phyloP scores from a whole-genome alignment of 1,140 invertebrate genomes.

The Cheumatopsyche charites region DNA sequence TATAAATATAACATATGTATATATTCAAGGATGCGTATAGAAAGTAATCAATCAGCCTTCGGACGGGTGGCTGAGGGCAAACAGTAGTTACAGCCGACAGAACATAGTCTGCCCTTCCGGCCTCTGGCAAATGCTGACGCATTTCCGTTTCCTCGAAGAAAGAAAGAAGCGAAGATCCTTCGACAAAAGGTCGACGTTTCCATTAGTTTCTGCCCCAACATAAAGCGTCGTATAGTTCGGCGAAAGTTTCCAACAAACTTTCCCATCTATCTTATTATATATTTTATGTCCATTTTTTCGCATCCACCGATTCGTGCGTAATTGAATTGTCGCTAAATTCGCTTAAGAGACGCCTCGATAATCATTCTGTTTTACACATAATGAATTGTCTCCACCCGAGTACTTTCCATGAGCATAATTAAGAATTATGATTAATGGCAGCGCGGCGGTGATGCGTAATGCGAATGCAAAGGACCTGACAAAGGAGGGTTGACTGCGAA shows the following conservation, averaged over 20 bases:
- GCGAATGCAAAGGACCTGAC: background rate
- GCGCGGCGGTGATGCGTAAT: constrained; percentile 5
- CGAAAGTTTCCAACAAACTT: background rate
- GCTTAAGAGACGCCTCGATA: background rate
- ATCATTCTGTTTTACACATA: constrained; percentile 9
- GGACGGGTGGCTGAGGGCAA: constrained; percentile 18
- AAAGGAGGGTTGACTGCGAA: background rate
- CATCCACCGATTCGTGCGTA: background rate
- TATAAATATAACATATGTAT: no score
- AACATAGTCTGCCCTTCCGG: constrained; percentile 32
- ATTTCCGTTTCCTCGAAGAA: constrained; percentile 27
- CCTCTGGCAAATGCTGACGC: constrained; percentile 32
- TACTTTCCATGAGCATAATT: constrained; percentile 31
- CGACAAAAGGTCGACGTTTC: constrained; percentile 16
- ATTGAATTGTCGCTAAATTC: background rate
- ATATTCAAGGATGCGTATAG: no score
- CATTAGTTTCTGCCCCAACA: background rate
- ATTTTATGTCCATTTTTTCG: background rate
- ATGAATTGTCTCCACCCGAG: constrained; percentile 25
- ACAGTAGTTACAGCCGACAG: constrained; percentile 23
- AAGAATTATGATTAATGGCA: constrained; percentile 34
- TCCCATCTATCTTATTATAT: no score
- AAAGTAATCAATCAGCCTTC: constrained; percentile 23
- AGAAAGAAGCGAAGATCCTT: background rate
- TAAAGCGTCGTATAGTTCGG: background rate